Evolutionary conservation across 2,113 vertebrate genomes (phyloP).

Genomic region (Burhinus oedicnemus): DNA sequence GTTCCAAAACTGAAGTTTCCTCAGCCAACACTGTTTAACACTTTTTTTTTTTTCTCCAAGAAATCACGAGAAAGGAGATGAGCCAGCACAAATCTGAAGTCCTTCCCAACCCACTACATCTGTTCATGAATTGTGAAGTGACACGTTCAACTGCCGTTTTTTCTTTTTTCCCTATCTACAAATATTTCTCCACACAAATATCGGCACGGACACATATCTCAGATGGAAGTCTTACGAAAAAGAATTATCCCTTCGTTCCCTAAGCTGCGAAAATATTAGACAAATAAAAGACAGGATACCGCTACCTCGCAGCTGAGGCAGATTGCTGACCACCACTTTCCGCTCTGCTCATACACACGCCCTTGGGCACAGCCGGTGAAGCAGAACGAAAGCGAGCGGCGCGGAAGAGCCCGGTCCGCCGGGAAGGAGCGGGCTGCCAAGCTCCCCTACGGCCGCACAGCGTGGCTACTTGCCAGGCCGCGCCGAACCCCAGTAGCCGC

Average conservation of each 20-base stretch:
- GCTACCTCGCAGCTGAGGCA: not conserved
- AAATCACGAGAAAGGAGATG: not conserved
- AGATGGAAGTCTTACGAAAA: not conserved
- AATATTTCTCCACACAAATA: not conserved
- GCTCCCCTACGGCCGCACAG: not conserved
- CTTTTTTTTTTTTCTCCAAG: not conserved
- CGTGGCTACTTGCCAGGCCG: too few species aligned
- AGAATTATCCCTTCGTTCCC: not conserved
- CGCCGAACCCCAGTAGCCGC: too few species aligned
- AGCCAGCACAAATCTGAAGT: not conserved
- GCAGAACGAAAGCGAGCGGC: too few species aligned
- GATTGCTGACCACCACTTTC: rapidly evolving
- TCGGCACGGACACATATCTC: rapidly evolving
- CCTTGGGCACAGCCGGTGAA: rapidly evolving
- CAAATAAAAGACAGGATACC: rapidly evolving
- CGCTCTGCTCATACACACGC: rapidly evolving
- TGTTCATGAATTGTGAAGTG: not conserved
- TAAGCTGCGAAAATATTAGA: rapidly evolving
- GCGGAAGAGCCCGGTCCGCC: too few species aligned
- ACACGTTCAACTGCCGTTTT: not conserved
- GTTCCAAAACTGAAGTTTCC: not conserved
- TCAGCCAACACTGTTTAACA: not conserved
- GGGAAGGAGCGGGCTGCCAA: not conserved
- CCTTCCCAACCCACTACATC: not conserved
- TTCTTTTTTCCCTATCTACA: not conserved